These are phyloP conservation scores for Sebastes glaucus DNA, from an alignment of 2,797 vertebrate species.

Conservation along the genomic window DNA sequence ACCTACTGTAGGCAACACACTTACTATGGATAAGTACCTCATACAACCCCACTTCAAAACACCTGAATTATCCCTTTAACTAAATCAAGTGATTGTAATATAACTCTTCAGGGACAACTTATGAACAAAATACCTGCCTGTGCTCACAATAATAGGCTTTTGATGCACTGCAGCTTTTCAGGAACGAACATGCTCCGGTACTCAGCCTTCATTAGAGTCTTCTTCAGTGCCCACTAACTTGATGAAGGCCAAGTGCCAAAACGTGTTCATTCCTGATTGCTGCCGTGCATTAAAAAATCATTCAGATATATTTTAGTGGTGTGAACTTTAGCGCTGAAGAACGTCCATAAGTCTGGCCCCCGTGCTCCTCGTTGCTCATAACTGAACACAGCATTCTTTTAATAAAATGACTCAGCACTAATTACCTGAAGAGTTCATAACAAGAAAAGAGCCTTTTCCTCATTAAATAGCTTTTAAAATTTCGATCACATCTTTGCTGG, in stretches of 20 bases:
- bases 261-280: conserved; percentile 28
- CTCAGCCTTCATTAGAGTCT: conserved; percentile 37
- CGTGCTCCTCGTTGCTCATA: not conserved
- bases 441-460: conserved; percentile 3
- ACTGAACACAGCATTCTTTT: not conserved
- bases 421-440: conserved; percentile 27
- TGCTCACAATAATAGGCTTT: not conserved
- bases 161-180: not conserved
- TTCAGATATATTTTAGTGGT: conserved; percentile 3
- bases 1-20: not conserved
- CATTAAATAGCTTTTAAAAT: conserved; percentile 37
- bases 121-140: conserved; percentile 8
- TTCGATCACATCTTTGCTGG: conserved; percentile 15
- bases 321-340: conserved; percentile 31
- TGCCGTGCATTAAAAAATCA: conserved; percentile 31
- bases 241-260: conserved; percentile 50
- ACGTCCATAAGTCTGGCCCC: not conserved
- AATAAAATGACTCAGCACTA: not conserved
- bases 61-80: not conserved
- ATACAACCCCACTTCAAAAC: not conserved
- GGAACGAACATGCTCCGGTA: not conserved
- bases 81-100: not conserved
- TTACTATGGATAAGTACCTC: not conserved
- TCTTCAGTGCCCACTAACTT: conserved; percentile 5
- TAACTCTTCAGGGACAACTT: not conserved